A percentile compares a stretch with the other conserved stretches of the same genome.
phyloP scores from a whole-genome alignment of 2,113 vertebrate genomes.

The Gallinago undulata region DNA sequence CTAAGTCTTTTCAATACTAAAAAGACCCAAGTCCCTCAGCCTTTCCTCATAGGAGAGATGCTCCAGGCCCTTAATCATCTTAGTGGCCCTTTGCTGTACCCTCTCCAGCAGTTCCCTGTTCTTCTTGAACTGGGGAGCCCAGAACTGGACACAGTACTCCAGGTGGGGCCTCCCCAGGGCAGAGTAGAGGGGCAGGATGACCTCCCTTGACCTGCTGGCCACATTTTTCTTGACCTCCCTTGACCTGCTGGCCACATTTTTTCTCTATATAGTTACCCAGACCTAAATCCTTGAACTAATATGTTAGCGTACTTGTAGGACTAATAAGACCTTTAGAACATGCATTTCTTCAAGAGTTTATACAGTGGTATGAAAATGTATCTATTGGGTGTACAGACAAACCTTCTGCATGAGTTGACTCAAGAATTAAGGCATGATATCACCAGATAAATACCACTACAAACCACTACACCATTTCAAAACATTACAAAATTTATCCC shows the following conservation, averaged over 20 bases:
- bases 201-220: too few species aligned
- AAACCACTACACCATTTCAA: not conserved
- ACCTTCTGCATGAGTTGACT: not conserved
- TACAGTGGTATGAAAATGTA: not conserved
- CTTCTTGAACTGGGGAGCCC: too few species aligned
- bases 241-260: not conserved
- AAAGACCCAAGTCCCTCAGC: too few species aligned
- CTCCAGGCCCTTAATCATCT: too few species aligned
- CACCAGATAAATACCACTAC: not conserved
- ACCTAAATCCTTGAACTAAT: not conserved
- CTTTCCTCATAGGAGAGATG: too few species aligned
- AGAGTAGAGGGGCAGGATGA: too few species aligned
- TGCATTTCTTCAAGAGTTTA: not conserved
- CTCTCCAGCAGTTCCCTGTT: too few species aligned
- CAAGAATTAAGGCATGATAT: not conserved
- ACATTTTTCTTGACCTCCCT: too few species aligned
- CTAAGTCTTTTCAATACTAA: too few species aligned
- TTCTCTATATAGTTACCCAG: not conserved
- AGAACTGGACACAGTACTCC: too few species aligned
- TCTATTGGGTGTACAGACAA: not conserved
- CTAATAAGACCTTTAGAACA: not conserved
- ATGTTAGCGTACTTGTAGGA: not conserved
- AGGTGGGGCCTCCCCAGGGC: too few species aligned
- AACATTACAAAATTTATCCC: not conserved
- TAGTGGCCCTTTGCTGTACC: too few species aligned